Evolutionary conservation across 2,888 invertebrate species (phyloP), one percentile per base, ranked within the genome.

Genomic region (Tenthredo livida): DNA sequence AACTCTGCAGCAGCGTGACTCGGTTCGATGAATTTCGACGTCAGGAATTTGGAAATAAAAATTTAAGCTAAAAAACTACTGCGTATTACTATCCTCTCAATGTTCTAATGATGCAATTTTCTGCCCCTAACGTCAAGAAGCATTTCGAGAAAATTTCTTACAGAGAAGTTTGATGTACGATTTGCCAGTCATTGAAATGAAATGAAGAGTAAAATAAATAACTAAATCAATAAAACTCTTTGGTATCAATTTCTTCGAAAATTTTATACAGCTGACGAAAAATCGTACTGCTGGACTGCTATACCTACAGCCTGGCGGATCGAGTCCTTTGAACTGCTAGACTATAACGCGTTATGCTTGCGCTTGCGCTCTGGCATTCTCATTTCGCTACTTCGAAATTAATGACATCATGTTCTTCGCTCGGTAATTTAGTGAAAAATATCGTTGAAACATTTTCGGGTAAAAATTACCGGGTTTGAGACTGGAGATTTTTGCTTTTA

Each of bases 331-430:
- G 37, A 70, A 70, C 70, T 17, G 70, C 9, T 37, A 73, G n/a
- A 40, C 21, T 21, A 29, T 73, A 43, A 73, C 72, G 43, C 43
- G 43, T 73, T 73, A 73, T 43, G 72, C 72, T 40, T 67, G 72
- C 72, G 72, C 43, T n/a, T 73, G 72, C 72, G 72, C 72, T 43
- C 43, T 40, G 10, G 72, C 25, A 7, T 43, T 73, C 43, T 43
- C 40, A 73, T 73, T 73, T 43, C 40, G 40, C 43, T 73, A 43
- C 43, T 73, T 43, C 72, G 40, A 73, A 73, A 73, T 73, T 73
- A 40, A 73, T 73, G 72, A 73, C 43, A 73, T 73, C 43, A 43
- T 40, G 67, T 67, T 43, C 72, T 10, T 73, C 43, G 21, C 40
- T 73, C 72, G 43, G 40, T 73, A 73, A 73, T 21, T 73, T 21